These are phyloP conservation scores for Pyrocoelia pectoralis DNA, from an alignment of 2,888 invertebrate species.

Conservation along the genomic window DNA sequence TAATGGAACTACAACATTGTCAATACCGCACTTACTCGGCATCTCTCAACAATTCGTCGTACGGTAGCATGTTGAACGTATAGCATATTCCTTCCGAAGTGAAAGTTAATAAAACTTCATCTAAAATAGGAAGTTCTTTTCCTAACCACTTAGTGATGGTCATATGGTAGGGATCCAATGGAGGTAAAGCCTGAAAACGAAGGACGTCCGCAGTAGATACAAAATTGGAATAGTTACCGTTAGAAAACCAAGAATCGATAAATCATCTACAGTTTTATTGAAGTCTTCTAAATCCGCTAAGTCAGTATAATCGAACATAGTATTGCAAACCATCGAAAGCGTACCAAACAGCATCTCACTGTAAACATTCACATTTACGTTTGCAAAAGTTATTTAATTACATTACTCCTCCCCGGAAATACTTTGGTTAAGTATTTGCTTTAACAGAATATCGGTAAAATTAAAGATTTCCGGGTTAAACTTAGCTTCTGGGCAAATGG, in stretches of 20 bases:
- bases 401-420: neutral
- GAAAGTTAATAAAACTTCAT: neutral
- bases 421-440: neutral
- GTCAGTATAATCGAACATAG: neutral
- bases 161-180: neutral
- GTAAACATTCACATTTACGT: no score
- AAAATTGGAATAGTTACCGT: no score
- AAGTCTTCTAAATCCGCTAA: no score
- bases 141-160: neutral
- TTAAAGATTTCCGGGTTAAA: constrained; percentile 69
- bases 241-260: no score
- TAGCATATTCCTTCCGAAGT: constrained; percentile 15
- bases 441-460: constrained; percentile 59
- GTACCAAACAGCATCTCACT: neutral
- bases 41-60: constrained; percentile 2
- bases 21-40: constrained; percentile 6
- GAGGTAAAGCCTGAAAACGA: no score
- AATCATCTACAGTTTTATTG: no score
- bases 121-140: neutral
- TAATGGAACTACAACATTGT: neutral
- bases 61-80: constrained; percentile 19
- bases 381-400: neutral
- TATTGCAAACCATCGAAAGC: neutral
- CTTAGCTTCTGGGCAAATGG: constrained; percentile 65
- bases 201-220: no score